Evolutionary conservation across 2,113 vertebrate species (phyloP).

Genomic region (Takifugu bimaculatus): DNA sequence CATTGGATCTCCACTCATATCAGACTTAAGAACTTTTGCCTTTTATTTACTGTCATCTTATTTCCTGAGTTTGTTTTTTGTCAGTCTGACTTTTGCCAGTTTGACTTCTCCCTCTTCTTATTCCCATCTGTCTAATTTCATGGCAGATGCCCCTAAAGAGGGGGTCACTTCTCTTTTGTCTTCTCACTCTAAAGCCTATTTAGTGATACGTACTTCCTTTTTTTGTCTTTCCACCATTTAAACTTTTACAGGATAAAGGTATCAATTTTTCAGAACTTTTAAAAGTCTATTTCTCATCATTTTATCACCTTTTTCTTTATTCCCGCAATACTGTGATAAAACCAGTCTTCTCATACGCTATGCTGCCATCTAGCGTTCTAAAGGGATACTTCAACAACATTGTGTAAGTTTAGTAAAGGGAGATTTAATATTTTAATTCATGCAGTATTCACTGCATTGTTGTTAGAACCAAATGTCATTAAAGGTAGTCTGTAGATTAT

Average conservation of each 20-base stretch:
- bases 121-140: not conserved
- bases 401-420: no score
- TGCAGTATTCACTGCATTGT: no score
- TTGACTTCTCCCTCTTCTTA: constrained; percentile 33
- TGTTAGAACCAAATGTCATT: no score
- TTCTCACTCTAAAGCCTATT: not conserved
- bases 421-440: no score
- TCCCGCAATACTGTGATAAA: not conserved
- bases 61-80: not conserved
- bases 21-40: no score
- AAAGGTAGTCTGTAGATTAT: no score
- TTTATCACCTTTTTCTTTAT: not conserved
- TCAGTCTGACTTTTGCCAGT: constrained; percentile 33
- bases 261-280: no score
- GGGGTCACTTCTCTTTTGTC: constrained; percentile 11
- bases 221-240: not conserved
- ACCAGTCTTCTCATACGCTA: constrained; percentile 28
- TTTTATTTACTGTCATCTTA: constrained; percentile 2
- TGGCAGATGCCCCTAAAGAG: constrained; percentile 12
- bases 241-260: no score
- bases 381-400: not conserved
- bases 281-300: constrained; percentile 8
- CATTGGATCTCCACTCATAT: no score
- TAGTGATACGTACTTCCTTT: not conserved
- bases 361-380: constrained; percentile 48